These are phyloP conservation scores for Cyprinodon diabolis DNA, from an alignment of 2,797 vertebrate genomes.

Conservation along the genomic window DNA sequence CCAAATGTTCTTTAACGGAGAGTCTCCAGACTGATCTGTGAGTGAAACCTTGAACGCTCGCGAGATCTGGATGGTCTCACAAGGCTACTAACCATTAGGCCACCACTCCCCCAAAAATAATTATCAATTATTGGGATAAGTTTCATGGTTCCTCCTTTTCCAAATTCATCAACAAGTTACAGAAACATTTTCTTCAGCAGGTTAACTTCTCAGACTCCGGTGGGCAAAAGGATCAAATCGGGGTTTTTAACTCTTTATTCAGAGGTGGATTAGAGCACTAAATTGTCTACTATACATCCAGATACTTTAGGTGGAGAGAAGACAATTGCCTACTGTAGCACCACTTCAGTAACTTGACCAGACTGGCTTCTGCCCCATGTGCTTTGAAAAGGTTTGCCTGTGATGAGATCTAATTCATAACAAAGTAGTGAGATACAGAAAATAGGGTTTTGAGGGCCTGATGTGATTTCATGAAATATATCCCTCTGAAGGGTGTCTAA, in stretches of 20 bases:
- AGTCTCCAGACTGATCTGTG: too few species aligned
- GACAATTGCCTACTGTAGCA: conserved; percentile 57
- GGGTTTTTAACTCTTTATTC: conserved; percentile 27
- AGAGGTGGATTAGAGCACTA: conserved; percentile 24
- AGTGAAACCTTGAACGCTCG: too few species aligned
- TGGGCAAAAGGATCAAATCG: conserved; percentile 15
- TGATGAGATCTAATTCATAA: conserved; percentile 52
- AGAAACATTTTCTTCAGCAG: neutral
- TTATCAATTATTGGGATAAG: neutral
- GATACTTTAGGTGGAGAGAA: conserved; percentile 63
- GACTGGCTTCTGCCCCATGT: conserved; percentile 43
- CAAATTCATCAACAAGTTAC: neutral
- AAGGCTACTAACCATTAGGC: too few species aligned
- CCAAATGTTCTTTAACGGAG: too few species aligned
- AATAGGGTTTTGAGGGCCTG: conserved; percentile 2
- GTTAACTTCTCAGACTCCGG: conserved; percentile 7
- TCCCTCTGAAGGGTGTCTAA: conserved; percentile 1
- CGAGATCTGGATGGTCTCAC: too few species aligned
- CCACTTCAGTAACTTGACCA: conserved; percentile 69
- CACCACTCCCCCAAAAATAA: too few species aligned
- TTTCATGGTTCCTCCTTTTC: neutral
- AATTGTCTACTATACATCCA: conserved; percentile 55
- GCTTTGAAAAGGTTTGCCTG: conserved; percentile 51
- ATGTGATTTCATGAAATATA: conserved; percentile 40
- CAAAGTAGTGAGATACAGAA: conserved; percentile 19